phyloP scores from a whole-genome alignment of 2,888 invertebrate species.

The Muschampia plurimacula region DNA sequence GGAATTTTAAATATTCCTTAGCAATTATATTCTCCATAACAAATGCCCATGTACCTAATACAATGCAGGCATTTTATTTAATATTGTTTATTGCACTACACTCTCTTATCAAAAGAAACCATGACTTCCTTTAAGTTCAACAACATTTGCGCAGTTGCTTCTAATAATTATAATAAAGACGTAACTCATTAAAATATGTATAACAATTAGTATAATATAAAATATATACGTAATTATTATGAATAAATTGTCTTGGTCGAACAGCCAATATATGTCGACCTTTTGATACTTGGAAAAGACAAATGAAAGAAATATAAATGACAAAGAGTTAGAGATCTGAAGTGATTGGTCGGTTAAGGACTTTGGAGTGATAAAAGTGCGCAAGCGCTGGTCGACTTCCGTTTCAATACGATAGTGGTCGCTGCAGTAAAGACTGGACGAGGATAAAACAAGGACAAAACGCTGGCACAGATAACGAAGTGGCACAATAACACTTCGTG shows the following conservation, averaged over 20 bases:
- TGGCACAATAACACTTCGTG: conserved; percentile 43
- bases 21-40: conserved; percentile 4
- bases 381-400: conserved; percentile 59
- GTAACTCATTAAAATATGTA: background rate
- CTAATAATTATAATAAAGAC: conserved; percentile 42
- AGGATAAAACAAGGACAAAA: conserved; percentile 57
- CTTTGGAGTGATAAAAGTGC: conserved; percentile 66
- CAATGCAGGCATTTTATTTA: conserved; percentile 17
- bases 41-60: background rate
- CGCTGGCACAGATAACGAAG: conserved; percentile 49
- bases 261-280: conserved; percentile 57
- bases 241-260: conserved; percentile 51
- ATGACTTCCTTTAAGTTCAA: conserved; percentile 38
- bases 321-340: conserved; percentile 57
- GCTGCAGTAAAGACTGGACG: conserved; percentile 52
- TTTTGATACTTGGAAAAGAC: conserved; percentile 55
- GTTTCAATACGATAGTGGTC: conserved; percentile 53
- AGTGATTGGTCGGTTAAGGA: conserved; percentile 57
- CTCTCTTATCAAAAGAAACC: conserved; percentile 37
- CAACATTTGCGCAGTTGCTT: conserved; percentile 19
- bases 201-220: conserved; percentile 13
- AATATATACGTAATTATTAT: conserved; percentile 30
- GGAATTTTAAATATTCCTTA: conserved; percentile 1
- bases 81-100: conserved; percentile 19
- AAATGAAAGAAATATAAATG: conserved; percentile 56